phyloP scores from a whole-genome alignment of 2,113 vertebrate species.

The Myrmophylax atrothorax region DNA sequence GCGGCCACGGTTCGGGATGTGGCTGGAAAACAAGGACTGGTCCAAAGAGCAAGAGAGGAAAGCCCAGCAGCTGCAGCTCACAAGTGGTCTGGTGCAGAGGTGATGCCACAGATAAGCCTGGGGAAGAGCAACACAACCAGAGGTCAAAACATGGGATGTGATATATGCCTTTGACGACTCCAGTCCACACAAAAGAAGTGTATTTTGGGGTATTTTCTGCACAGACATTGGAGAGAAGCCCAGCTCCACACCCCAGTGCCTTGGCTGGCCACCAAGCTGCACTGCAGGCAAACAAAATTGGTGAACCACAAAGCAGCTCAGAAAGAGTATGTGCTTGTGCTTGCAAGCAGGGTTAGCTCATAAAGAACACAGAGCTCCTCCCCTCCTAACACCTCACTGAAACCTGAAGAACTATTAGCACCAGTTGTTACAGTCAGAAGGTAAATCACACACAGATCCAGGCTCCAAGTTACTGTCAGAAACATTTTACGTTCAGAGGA shows the following conservation, averaged over 20 bases:
- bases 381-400: neutral
- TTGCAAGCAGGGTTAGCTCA: neutral
- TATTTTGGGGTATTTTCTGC: slow-evolving; percentile 17
- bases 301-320: slow-evolving; percentile 32
- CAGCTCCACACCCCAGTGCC: slow-evolving; percentile 34
- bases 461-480: neutral
- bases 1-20: fast-evolving
- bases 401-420: neutral
- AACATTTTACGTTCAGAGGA: neutral
- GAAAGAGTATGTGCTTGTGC: neutral
- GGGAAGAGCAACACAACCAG: neutral
- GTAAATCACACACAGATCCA: neutral
- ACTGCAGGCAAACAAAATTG: slow-evolving; percentile 44
- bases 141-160: neutral
- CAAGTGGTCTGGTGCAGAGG: neutral
- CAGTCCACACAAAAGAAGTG: neutral
- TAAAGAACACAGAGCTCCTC: neutral
- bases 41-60: neutral
- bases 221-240: neutral
- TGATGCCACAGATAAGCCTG: neutral
- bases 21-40: neutral
- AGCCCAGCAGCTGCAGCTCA: neutral
- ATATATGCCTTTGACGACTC: neutral
- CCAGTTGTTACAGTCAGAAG: neutral
- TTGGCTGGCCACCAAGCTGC: slow-evolving; percentile 61